A percentile compares a stretch with the other conserved stretches of the same genome.
Evolutionary conservation across 2,797 vertebrate genomes (phyloP).

Genomic region (Smutsia temminckii): DNA sequence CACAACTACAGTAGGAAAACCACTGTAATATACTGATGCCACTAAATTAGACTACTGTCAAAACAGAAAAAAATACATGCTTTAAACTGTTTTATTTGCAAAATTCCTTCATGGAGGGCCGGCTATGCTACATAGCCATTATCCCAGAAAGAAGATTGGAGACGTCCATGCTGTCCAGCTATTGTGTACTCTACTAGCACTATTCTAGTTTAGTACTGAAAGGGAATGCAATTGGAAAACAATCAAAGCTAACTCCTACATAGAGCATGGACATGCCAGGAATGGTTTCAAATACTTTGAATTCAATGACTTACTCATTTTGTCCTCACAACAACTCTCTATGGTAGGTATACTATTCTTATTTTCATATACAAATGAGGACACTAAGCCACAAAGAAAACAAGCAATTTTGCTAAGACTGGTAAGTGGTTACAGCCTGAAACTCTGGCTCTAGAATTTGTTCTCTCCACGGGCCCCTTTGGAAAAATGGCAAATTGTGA

Average conservation of each 20-base stretch:
- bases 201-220: not conserved
- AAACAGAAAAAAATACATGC: not conserved
- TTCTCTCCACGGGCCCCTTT: not conserved
- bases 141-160: not conserved
- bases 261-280: not conserved
- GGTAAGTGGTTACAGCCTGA: not conserved
- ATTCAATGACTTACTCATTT: not conserved
- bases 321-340: not conserved
- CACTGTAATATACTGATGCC: not conserved
- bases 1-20: not conserved
- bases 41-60: not conserved
- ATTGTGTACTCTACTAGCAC: rapidly evolving
- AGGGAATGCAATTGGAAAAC: not conserved
- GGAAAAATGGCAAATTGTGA: not conserved
- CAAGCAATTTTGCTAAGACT: not conserved
- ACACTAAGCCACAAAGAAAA: not conserved
- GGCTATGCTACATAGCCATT: too few relatives aligned
- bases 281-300: not conserved
- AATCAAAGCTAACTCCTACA: not conserved
- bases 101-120: not conserved
- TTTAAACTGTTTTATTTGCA: not conserved
- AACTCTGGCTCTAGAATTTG: not conserved
- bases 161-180: rapidly evolving
- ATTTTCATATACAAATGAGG: not conserved
- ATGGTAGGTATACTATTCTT: not conserved